Evolutionary conservation across 2,888 invertebrate genomes (phyloP), one percentile per base, ranked within the genome.

Genomic region (Crematogaster levior): DNA sequence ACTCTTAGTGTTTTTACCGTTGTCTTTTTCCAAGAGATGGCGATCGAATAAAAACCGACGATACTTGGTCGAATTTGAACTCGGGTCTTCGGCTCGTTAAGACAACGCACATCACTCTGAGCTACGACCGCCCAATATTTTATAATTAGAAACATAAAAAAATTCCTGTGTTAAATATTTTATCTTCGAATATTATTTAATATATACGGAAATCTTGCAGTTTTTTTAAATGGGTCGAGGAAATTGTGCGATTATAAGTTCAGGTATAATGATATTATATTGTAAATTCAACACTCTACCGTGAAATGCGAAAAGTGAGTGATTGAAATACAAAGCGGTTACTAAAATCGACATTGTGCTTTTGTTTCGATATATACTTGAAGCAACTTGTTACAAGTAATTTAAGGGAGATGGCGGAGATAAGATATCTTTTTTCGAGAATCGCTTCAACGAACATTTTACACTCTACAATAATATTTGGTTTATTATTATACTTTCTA

Each of bases 261-360:
- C 7, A 34, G 27, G 15, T n/a, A 48, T 15, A 34, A 48, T 74
- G 74, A 48, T n/a, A 48, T 74, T 74, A 48, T 46, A 75, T 21
- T 51, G 66, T 37, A 75, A 75, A 75, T 75, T 75, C 37, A 75
- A 30, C 37, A 37, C n/a, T 65, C 0, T n/a, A 24, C 12, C 46
- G 48, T 65, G 24, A 74, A 65, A 48, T 56, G 7, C n/a, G n/a
- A n/a, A n/a, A n/a, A 48, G 9, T 61, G 74, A 63, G 65, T 65
- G 65, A 51, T 65, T 18, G 37, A 37, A 65, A 48, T 65, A 37
- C 18, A 63, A 48, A 6, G n/a, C 37, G 37, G 3, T 24, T 27
- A 5, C 9, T 43, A 48, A 65, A 51, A 65, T 65, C 37, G 15
- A 24, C 10, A 18, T 65, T 21, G 9, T 18, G 7, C 34, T 15